Percentiles rank a stretch among this genome's conserved stretches.
Conservation (phyloP, 1,140 invertebrate species). For the Formica selysi region DNA sequence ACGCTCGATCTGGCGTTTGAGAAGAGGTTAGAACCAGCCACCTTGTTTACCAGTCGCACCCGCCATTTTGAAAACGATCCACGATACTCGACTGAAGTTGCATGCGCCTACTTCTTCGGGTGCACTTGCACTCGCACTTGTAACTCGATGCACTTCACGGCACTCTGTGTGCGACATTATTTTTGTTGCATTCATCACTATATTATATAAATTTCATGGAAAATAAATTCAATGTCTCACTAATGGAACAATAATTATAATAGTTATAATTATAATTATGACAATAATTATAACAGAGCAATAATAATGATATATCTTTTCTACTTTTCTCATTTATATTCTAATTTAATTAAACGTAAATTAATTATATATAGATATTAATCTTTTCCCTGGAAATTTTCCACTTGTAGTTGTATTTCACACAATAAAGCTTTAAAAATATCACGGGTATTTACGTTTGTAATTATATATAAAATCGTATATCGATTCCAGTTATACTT, state of each 20-base stretch:
- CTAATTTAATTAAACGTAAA: neutral
- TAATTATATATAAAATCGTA: neutral
- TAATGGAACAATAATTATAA: too few relatives aligned
- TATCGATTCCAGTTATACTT: neutral
- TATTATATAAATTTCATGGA: neutral
- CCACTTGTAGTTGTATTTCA: neutral
- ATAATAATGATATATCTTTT: neutral
- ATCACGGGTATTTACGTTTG: too few relatives aligned
- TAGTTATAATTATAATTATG: too few relatives aligned
- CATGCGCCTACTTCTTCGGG: neutral
- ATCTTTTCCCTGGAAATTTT: neutral
- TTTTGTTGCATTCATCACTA: too few relatives aligned
- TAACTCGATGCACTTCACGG: neutral
- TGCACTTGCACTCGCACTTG: too few relatives aligned
- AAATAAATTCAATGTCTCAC: too few relatives aligned
- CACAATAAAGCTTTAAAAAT: neutral
- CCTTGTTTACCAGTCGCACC: conserved; percentile 83
- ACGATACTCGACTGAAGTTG: neutral
- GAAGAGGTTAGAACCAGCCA: conserved; percentile 82
- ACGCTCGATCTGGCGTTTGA: neutral
- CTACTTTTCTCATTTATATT: neutral
- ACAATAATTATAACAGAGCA: neutral
- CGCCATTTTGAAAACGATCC: conserved; percentile 82
- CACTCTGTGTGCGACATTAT: too few relatives aligned
- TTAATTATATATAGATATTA: neutral